These are phyloP conservation scores for Dasysyrphus tricinctus DNA, from an alignment of 2,888 invertebrate genomes.

Conservation along the genomic window DNA sequence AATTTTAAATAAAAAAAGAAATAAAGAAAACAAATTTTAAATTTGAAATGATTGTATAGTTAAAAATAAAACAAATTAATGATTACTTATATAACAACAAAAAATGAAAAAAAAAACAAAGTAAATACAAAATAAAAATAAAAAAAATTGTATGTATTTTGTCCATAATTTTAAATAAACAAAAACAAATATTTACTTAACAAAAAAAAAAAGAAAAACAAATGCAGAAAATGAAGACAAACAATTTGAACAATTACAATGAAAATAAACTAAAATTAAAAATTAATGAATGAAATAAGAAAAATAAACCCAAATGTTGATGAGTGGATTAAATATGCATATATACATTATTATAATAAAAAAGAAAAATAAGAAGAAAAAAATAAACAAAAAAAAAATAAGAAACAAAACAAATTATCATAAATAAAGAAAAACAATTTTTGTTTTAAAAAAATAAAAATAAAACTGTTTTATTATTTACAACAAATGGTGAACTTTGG, in stretches of 20 bases:
- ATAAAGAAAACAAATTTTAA: conserved; percentile 44
- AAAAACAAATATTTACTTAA: conserved; percentile 61
- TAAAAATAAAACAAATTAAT: conserved; percentile 61
- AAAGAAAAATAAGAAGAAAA: conserved; percentile 41
- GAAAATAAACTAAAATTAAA: conserved; percentile 61
- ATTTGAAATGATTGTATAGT: conserved; percentile 73
- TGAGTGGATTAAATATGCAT: conserved; percentile 74
- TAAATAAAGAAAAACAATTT: conserved; percentile 75
- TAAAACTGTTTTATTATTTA: conserved; percentile 74
- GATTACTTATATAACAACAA: conserved; percentile 55
- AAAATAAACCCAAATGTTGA: conserved; percentile 76
- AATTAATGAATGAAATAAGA: conserved; percentile 70
- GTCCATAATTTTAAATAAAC: conserved; percentile 81
- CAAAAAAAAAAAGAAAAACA: no score
- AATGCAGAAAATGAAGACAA: conserved; percentile 47
- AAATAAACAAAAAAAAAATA: conserved; percentile 47
- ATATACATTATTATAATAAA: conserved; percentile 68
- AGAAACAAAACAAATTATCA: conserved; percentile 67
- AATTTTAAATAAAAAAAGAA: conserved; percentile 31
- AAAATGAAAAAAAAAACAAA: conserved; percentile 43
- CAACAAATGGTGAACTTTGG: neutral
- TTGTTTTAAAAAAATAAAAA: conserved; percentile 76
- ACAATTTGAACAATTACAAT: conserved; percentile 60
- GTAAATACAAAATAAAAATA: conserved; percentile 64
- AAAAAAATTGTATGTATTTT: conserved; percentile 79